phyloP scores from a whole-genome alignment of 2,797 vertebrate genomes.

The Chrysolophus pictus region DNA sequence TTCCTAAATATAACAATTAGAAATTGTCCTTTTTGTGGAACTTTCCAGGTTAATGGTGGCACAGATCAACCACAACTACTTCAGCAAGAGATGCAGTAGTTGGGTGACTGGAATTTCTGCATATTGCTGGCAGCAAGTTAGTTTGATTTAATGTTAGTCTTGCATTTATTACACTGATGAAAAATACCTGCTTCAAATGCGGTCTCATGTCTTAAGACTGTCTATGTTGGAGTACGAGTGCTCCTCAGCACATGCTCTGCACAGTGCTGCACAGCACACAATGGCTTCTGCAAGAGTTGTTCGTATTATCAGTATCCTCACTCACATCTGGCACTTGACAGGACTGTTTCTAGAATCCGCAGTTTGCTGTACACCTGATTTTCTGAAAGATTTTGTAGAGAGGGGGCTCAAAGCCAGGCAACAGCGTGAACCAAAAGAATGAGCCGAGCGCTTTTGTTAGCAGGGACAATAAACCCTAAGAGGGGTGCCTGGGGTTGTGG shows the following conservation, averaged over 20 bases:
- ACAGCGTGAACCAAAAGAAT: not conserved
- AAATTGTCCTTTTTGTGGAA: not conserved
- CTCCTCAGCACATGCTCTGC: not conserved
- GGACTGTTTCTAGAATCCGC: not conserved
- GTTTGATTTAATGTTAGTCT: not conserved
- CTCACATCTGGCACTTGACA: accelerated
- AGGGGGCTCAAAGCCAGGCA: accelerated
- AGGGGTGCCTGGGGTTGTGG: not conserved
- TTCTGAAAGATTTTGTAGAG: not conserved
- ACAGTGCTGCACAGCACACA: not conserved
- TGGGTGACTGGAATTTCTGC: not conserved
- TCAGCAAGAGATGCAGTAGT: not conserved
- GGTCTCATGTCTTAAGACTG: not conserved
- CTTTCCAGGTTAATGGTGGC: not conserved
- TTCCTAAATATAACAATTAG: not conserved
- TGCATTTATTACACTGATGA: not conserved
- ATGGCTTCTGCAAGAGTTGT: not conserved
- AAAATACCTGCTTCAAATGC: not conserved
- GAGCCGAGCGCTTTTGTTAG: not conserved
- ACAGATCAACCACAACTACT: not conserved
- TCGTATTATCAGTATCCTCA: not conserved
- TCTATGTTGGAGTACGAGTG: not conserved
- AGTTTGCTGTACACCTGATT: not conserved
- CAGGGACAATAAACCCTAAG: not conserved
- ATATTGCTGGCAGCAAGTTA: not conserved